These are phyloP conservation scores for Drosophila rubida DNA, from an alignment of 2,888 invertebrate species.

Conservation along the genomic window DNA sequence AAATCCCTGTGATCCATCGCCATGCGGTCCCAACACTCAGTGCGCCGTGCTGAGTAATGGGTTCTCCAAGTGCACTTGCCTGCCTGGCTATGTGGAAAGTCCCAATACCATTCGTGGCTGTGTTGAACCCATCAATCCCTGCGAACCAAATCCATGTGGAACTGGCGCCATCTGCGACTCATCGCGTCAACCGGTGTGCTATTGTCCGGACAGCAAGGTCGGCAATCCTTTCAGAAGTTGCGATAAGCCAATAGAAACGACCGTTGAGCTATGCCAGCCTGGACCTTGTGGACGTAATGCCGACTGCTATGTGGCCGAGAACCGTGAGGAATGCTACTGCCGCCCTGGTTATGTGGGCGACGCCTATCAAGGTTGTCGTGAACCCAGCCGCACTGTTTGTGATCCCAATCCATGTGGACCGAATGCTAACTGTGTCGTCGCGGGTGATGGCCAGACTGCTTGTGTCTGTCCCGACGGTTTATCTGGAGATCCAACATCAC, in stretches of 20 bases:
- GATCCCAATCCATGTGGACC: slow-evolving; percentile 93
- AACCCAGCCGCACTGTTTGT: slow-evolving; percentile 89
- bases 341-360: slow-evolving; percentile 91
- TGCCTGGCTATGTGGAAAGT: slow-evolving; percentile 92
- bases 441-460: slow-evolving; percentile 89
- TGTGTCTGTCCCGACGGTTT: slow-evolving; percentile 91
- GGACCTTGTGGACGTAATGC: slow-evolving; percentile 93
- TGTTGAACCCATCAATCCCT: slow-evolving; percentile 91
- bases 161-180: slow-evolving; percentile 92
- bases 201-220: slow-evolving; percentile 92
- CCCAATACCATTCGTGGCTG: slow-evolving; percentile 95
- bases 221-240: slow-evolving; percentile 94
- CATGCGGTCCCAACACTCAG: slow-evolving; percentile 95
- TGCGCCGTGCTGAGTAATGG: slow-evolving; percentile 91
- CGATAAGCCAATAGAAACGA: slow-evolving; percentile 87
- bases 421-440: slow-evolving; percentile 89
- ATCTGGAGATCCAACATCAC: slow-evolving; percentile 90
- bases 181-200: slow-evolving; percentile 91
- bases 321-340: slow-evolving; percentile 94
- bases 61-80: slow-evolving; percentile 94
- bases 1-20: slow-evolving; percentile 93
- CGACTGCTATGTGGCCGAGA: slow-evolving; percentile 93
- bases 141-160: slow-evolving; percentile 93
- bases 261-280: slow-evolving; percentile 90
- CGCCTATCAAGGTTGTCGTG: slow-evolving; percentile 91